These are phyloP conservation scores for Pseudocheirus occidentalis DNA, from an alignment of 2,797 vertebrate genomes.

Conservation along the genomic window DNA sequence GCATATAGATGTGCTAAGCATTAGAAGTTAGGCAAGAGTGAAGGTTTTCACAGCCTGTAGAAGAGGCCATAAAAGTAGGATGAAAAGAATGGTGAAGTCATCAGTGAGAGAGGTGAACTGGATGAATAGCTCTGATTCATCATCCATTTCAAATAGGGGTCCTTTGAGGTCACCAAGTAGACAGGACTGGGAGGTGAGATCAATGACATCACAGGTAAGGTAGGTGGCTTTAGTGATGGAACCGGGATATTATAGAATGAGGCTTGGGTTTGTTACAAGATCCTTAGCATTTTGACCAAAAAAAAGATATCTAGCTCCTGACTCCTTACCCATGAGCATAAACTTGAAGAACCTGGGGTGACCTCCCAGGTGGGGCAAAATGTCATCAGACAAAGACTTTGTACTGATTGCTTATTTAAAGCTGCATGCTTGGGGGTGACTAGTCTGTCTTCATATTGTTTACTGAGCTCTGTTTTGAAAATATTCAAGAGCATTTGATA, in stretches of 20 bases:
- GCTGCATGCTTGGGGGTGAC: background rate
- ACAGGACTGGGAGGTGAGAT: background rate
- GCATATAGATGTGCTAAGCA: background rate
- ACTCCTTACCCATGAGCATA: background rate
- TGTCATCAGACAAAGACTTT: background rate
- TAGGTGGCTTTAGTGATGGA: background rate
- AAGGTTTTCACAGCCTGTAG: background rate
- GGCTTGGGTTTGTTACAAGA: background rate
- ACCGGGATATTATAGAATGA: background rate
- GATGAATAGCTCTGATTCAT: background rate
- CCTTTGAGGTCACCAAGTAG: background rate
- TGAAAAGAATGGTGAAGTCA: no score
- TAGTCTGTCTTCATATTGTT: background rate
- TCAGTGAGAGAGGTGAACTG: background rate
- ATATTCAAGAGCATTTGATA: background rate
- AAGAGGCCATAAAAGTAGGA: background rate
- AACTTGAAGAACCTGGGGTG: background rate
- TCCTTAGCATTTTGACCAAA: background rate
- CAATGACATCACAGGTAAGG: background rate
- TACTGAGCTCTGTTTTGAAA: background rate
- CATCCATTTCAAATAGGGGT: background rate
- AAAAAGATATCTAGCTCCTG: background rate
- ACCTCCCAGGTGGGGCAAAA: background rate
- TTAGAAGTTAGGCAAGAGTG: background rate
- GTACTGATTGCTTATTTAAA: background rate